Base-by-base conservation (phyloP, 2,797 vertebrate species). In the Micrastur ruficollis region DNA sequence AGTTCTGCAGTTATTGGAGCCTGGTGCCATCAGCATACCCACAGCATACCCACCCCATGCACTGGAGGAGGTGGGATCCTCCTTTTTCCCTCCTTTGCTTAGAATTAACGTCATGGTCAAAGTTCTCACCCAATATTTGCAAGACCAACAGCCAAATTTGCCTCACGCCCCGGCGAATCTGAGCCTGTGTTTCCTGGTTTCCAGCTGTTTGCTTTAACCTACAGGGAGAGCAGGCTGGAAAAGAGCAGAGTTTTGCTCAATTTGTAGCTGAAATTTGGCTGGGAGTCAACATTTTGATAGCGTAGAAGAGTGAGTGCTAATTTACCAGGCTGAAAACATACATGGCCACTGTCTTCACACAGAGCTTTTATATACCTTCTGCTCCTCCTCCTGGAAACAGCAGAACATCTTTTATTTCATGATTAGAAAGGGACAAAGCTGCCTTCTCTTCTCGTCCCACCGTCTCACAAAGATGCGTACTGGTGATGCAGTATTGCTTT, bases 101-200 rank as follows among this genome's bases (percentile, higher is more conserved):
- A 29, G 7, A 50, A 14, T 42, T 53, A 53, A 61, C 5, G 3
- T 61, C 9, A 26, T 1, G 11, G 29, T 12, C 21, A 46, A 52
- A 63, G 1, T 26, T 67, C 18, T 58, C 23, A 66, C 3, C 6
- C 4, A 26, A 8, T 5, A 8, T 50, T 79, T 84, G 2, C 42
- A 66, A 89, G 14, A 62, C 4, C 4, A 68, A 40, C 21, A 62
- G 22, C 7, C 12, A 66, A 82, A 66, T n/a, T 17, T 85, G 25
- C 22, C 18, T 63, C 27, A 36, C 3, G 9, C 0, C 8, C 2
- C 3, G 2, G 17, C 27, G 16, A 90, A 65, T 25, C 6, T 46
- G 31, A 89, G 26, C 14, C 32, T 58, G 6, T 31, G 9, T 75
- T 79, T 89, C n/a, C 12, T 55, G 5, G 10, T 67, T 61, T n/a